Conservation (phyloP, 2,113 vertebrate genomes). For the Todiramphus chloris region DNA sequence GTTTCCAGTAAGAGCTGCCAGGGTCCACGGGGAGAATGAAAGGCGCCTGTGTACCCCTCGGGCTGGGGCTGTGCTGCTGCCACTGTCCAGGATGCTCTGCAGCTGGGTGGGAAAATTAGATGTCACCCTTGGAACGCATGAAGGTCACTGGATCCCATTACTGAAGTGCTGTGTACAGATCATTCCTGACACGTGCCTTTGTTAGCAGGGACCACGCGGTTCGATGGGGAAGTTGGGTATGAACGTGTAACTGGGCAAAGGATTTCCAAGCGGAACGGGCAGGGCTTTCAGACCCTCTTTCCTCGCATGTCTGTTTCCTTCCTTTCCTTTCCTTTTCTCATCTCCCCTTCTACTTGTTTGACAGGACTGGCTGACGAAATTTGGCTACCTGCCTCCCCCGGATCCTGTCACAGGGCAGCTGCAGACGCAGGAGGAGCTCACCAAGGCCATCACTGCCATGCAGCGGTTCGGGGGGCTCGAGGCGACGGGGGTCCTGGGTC, state of each 20-base stretch:
- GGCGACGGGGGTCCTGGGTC: constrained; percentile 88
- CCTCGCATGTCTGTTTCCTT: background rate
- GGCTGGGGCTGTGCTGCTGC: background rate
- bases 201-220: background rate
- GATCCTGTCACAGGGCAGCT: constrained; percentile 86
- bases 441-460: constrained; percentile 92
- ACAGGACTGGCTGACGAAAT: constrained; percentile 95
- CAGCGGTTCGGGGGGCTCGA: constrained; percentile 93
- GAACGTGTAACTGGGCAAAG: background rate
- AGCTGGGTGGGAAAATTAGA: background rate
- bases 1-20: background rate
- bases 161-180: background rate
- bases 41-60: background rate
- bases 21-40: background rate
- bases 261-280: background rate
- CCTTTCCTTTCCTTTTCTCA: background rate
- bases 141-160: background rate
- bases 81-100: background rate
- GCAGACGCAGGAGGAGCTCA: constrained; percentile 90
- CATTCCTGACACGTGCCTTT: background rate
- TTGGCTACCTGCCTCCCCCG: constrained; percentile 91
- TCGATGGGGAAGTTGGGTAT: background rate
- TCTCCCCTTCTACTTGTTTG: background rate
- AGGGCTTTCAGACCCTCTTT: background rate
- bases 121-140: background rate